phyloP scores from a whole-genome alignment of 2,113 vertebrate genomes.

The Pseudorasbora parva region DNA sequence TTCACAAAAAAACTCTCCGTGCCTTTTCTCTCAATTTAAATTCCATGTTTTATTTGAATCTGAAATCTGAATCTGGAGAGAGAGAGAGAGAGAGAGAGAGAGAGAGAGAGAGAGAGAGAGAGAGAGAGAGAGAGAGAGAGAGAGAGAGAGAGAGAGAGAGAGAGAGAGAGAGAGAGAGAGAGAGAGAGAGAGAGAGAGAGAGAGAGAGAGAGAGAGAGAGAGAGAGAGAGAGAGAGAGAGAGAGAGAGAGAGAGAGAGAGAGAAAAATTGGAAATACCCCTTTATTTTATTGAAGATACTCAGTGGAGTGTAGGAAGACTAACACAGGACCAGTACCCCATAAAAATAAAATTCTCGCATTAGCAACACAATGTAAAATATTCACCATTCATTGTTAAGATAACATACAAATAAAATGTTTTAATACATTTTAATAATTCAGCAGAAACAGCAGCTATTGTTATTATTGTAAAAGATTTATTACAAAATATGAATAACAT shows the following conservation, averaged over 20 bases:
- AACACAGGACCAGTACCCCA: not conserved
- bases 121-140: too few species aligned
- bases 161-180: too few species aligned
- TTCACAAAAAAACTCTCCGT: too few species aligned
- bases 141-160: too few species aligned
- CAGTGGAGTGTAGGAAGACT: not conserved
- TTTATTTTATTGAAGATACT: conserved; percentile 20
- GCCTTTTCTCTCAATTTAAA: too few species aligned
- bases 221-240: too few species aligned
- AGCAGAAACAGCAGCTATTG: not conserved
- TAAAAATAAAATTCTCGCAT: not conserved
- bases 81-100: too few species aligned
- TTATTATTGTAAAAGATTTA: not conserved
- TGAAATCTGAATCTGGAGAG: too few species aligned
- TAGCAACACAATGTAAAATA: not conserved
- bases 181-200: too few species aligned
- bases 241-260: not conserved
- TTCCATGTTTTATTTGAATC: too few species aligned
- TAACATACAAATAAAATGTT: not conserved
- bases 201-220: not conserved
- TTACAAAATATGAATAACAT: not conserved
- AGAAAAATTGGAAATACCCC: not conserved
- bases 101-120: too few species aligned
- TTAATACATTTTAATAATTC: too few species aligned
- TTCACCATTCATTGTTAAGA: not conserved